These are phyloP conservation scores for Maniola hyperantus DNA, from an alignment of 2,888 invertebrate genomes.

Conservation along the genomic window DNA sequence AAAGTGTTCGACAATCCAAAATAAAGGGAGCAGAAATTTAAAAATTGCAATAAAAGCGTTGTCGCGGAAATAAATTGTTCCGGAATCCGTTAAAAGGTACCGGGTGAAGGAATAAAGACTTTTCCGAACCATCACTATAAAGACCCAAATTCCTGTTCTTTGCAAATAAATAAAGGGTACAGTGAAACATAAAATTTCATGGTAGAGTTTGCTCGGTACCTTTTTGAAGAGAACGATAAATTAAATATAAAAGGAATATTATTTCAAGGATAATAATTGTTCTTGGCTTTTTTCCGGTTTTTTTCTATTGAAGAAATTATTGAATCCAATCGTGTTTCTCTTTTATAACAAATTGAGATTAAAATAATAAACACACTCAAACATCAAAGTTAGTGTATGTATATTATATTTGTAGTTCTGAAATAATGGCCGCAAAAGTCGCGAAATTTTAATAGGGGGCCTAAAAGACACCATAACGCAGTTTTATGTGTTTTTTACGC, in stretches of 20 bases:
- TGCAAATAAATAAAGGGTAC: constrained; percentile 76
- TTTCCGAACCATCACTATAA: constrained; percentile 73
- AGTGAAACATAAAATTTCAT: constrained; percentile 80
- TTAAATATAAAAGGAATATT: background rate
- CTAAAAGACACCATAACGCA: too few species aligned
- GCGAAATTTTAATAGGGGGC: too few species aligned
- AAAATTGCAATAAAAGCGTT: constrained; percentile 8
- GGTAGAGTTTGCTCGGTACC: constrained; percentile 80
- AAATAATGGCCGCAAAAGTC: too few species aligned
- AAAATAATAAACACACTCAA: too few species aligned
- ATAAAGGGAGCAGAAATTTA: background rate
- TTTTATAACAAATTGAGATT: too few species aligned
- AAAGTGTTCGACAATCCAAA: constrained; percentile 35
- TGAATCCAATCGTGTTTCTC: too few species aligned
- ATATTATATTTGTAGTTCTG: too few species aligned
- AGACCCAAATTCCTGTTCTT: constrained; percentile 74
- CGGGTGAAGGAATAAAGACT: constrained; percentile 67
- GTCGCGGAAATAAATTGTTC: constrained; percentile 46
- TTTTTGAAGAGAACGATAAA: constrained; percentile 64
- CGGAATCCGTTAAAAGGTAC: constrained; percentile 59
- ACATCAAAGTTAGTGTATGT: too few species aligned
- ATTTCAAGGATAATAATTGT: background rate
- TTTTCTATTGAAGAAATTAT: too few species aligned
- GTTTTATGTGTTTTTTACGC: too few species aligned
- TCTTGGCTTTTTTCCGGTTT: background rate